Evolutionary conservation across 2,888 invertebrate species (phyloP).

Genomic region (Stenolophus ochropezus): DNA sequence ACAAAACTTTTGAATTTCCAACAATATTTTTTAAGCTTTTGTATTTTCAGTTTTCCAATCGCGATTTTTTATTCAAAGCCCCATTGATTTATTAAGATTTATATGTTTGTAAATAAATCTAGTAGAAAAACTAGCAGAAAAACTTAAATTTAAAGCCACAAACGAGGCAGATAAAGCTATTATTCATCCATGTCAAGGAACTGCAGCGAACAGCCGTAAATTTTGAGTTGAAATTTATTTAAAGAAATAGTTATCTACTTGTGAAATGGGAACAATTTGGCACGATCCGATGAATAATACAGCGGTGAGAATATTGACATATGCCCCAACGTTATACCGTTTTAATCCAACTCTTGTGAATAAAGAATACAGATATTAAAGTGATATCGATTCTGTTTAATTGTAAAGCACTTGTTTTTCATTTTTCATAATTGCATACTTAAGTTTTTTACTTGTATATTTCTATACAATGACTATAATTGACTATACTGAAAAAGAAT

Average conservation of each 20-base stretch:
- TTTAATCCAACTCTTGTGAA: slow-evolving; percentile 2
- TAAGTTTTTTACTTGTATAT: neutral
- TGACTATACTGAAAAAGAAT: too few relatives aligned
- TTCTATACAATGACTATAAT: too few relatives aligned
- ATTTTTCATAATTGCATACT: neutral
- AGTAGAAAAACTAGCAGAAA: neutral
- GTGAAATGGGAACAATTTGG: slow-evolving; percentile 24
- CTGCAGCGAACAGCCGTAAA: neutral
- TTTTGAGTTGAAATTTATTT: slow-evolving; percentile 34
- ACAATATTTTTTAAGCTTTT: slow-evolving; percentile 27
- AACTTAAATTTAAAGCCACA: slow-evolving; percentile 17
- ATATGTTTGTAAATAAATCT: slow-evolving; percentile 37
- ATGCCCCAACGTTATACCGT: slow-evolving; percentile 23
- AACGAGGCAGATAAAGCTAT: neutral
- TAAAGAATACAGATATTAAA: slow-evolving; percentile 15
- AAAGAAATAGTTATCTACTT: slow-evolving; percentile 23
- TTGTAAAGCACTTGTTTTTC: neutral
- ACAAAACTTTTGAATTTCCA: neutral
- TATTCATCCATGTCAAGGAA: slow-evolving; percentile 28
- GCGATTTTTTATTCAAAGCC: slow-evolving; percentile 19
- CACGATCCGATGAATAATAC: slow-evolving; percentile 44
- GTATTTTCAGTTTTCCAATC: neutral
- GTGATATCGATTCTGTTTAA: neutral
- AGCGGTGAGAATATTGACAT: slow-evolving; percentile 53
- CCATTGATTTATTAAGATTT: slow-evolving; percentile 43